Evolutionary conservation across 2,113 vertebrate genomes (phyloP).

Genomic region (Orientallactaga bullata): DNA sequence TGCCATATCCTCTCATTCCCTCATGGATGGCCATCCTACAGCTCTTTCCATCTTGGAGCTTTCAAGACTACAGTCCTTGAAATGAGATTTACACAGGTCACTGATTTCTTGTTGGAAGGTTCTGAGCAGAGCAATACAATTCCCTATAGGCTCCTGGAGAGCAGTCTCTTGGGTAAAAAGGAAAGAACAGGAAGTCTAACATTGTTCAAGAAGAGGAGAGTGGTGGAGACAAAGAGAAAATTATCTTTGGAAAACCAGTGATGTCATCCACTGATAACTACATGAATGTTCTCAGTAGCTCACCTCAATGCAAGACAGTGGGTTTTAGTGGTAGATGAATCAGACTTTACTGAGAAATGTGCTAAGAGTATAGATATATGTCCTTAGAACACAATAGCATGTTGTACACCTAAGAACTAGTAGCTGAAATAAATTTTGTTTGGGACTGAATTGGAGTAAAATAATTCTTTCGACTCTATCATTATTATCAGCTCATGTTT

Average conservation of each 20-base stretch:
- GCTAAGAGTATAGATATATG: background rate
- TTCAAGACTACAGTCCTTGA: slow-evolving; percentile 15
- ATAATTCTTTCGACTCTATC: background rate
- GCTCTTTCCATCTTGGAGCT: slow-evolving; percentile 68
- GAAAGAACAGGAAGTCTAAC: background rate
- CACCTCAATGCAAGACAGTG: background rate
- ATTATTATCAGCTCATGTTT: background rate
- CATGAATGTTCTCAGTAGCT: background rate
- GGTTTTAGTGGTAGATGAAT: background rate
- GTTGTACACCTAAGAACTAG: background rate
- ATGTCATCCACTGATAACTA: background rate
- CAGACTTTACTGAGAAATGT: background rate
- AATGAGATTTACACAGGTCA: slow-evolving; percentile 30
- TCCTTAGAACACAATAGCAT: background rate
- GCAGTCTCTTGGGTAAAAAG: background rate
- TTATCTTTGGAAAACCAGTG: background rate
- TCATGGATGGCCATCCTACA: slow-evolving; percentile 75
- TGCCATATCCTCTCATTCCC: slow-evolving; percentile 74
- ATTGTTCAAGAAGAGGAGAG: background rate
- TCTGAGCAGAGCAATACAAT: background rate
- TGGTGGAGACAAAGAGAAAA: background rate
- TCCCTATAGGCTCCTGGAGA: background rate
- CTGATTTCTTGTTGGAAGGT: slow-evolving; percentile 5
- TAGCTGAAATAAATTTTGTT: background rate
- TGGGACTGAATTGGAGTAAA: background rate